These are phyloP conservation scores for Paralvinella palmiformis DNA, from an alignment of 1,140 invertebrate genomes.

Conservation along the genomic window DNA sequence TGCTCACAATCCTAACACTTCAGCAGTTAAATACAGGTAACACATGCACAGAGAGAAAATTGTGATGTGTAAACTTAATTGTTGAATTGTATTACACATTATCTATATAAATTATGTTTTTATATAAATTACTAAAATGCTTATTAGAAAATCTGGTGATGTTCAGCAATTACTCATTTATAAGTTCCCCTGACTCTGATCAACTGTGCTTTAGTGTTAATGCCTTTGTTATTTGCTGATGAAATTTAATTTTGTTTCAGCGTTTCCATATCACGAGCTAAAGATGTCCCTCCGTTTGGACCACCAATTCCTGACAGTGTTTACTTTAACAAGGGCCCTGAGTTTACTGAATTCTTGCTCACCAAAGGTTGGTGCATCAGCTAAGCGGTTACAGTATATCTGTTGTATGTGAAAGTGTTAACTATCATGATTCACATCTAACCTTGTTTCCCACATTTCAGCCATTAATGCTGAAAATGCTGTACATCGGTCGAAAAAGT, in stretches of 20 bases:
- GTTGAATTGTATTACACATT: no score
- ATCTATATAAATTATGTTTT: no score
- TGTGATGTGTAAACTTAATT: no score
- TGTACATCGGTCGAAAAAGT: conserved; percentile 91
- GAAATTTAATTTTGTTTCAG: conserved; percentile 49
- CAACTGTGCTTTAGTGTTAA: not conserved
- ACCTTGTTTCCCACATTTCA: conserved; percentile 25
- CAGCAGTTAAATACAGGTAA: conserved; percentile 71
- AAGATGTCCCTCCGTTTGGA: conserved; percentile 92
- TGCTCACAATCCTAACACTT: conserved; percentile 83
- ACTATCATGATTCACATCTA: no score
- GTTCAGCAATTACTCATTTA: no score
- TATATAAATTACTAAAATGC: no score
- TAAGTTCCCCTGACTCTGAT: no score
- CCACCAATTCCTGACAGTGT: conserved; percentile 81
- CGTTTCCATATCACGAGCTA: conserved; percentile 85
- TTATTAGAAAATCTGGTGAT: no score
- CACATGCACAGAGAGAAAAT: no score
- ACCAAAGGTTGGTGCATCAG: conserved; percentile 80
- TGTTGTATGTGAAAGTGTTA: no score
- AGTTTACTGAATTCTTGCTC: conserved; percentile 86
- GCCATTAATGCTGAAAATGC: conserved; percentile 98
- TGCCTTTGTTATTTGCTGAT: not conserved
- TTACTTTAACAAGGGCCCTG: conserved; percentile 78
- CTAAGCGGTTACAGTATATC: no score